A percentile compares a stretch with the other conserved stretches of the same genome.
These are phyloP conservation scores for Meda fulgida DNA, from an alignment of 2,797 vertebrate genomes.

Conservation along the genomic window DNA sequence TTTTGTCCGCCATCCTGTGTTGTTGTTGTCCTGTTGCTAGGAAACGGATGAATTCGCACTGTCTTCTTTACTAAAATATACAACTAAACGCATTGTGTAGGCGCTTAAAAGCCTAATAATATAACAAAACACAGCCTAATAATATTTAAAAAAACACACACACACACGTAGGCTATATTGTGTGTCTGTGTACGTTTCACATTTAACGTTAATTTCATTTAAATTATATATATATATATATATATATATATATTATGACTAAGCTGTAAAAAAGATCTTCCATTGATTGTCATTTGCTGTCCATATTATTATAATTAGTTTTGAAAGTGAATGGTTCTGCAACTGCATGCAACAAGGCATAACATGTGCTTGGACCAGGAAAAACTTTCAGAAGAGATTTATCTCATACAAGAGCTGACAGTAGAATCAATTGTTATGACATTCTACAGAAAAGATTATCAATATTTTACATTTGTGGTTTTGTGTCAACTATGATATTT, in stretches of 20 bases:
- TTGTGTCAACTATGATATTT: not conserved
- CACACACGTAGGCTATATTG: no score
- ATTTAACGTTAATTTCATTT: no score
- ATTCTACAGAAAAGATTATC: not conserved
- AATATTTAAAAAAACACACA: not conserved
- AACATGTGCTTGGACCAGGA: conserved; percentile 82
- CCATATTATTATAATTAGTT: no score
- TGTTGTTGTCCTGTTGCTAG: conserved; percentile 63
- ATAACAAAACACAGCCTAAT: not conserved
- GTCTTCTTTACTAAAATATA: not conserved
- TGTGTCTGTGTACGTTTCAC: no score
- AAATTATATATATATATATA: no score
- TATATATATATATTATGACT: no score
- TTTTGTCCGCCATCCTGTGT: conserved; percentile 66
- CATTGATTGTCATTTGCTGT: no score
- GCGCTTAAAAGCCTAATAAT: not conserved
- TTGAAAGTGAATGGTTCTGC: not conserved
- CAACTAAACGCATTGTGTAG: not conserved
- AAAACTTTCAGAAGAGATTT: conserved; percentile 80
- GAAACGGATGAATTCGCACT: conserved; percentile 28
- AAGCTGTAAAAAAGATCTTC: no score
- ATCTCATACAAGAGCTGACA: conserved; percentile 80
- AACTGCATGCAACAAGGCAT: conserved; percentile 73
- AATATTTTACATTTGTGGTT: not conserved
- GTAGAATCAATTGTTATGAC: conserved; percentile 68